Evolutionary conservation across 23 tunicate species (phyloP), one percentile per base, ranked within the genome.

Genomic region (Ascidia mentula): DNA sequence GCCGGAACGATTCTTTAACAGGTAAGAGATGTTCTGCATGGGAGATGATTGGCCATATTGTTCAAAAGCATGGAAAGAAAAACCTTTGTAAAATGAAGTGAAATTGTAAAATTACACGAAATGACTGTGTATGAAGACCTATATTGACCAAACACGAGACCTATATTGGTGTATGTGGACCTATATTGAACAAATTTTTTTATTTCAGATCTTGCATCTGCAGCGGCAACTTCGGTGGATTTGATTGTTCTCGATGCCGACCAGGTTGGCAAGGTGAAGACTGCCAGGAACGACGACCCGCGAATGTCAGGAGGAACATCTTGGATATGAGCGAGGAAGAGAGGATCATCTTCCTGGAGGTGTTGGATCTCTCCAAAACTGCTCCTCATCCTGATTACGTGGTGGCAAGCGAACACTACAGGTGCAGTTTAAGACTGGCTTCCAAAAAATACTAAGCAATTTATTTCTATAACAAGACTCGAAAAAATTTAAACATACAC

Each of bases 351-450:
- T 91, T 91, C 40, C 81, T 91, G 20, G 87, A 91, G 34, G 80
- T 82, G n/a, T 70, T 91, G 6, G 90, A 91, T 59, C 97, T 36
- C 45, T 80, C 90, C 37, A 91, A 91, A 77, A 91, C 84, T 7
- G 69, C 97, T 17, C 78, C 81, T 42, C 97, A 91, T 72, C 97
- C 97, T 22, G 97, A 91, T 86, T 91, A 91, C 80, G 97, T 91
- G 70, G 77, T 91, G 2, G 97, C 97, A 32, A 45, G 83, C 59
- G 97, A 91, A 6, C 97, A 91, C 73, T 85, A 91, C 90, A 91
- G 97, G 97, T 86, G 30, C n/a, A 42, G 53, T 42, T 42, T 42
- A 9, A 42, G 53, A 15, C 53, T 15, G 15, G 53, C 53, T 42
- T 42, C 12, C 53, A 42, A n/a, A n/a, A n/a, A n/a, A n/a, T n/a